These are phyloP conservation scores for Endotricha flammealis DNA, from an alignment of 2,888 invertebrate genomes.

Conservation along the genomic window DNA sequence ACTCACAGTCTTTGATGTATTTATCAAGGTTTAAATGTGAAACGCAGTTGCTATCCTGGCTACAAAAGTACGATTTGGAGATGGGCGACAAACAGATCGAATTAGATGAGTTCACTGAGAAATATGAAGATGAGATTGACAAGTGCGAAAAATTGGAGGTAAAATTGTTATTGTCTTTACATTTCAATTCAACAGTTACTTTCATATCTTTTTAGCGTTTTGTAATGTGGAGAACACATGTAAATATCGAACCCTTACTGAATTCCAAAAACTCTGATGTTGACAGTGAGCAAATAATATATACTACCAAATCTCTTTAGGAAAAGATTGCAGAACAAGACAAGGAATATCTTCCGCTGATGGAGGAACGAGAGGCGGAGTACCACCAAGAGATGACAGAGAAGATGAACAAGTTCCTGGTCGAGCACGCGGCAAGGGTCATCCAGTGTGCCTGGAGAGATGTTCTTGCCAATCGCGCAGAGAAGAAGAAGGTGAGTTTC, in stretches of 20 bases:
- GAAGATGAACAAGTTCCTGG: conserved; percentile 64
- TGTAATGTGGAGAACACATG: too few species aligned
- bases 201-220: too few species aligned
- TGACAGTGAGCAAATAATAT: too few species aligned
- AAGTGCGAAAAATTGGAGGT: conserved; percentile 68
- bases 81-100: conserved; percentile 78
- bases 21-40: conserved; percentile 72
- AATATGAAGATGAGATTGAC: conserved; percentile 66
- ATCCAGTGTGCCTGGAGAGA: conserved; percentile 63
- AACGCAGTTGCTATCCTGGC: conserved; percentile 75
- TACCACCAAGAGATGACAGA: conserved; percentile 73
- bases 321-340: conserved; percentile 73
- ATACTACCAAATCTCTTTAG: too few species aligned
- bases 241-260: too few species aligned
- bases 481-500: conserved; percentile 60
- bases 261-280: too few species aligned
- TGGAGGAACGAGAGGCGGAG: conserved; percentile 77
- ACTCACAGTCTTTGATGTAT: background rate
- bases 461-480: conserved; percentile 53
- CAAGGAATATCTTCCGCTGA: conserved; percentile 69
- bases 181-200: too few species aligned
- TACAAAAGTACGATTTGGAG: conserved; percentile 79
- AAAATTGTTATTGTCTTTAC: conserved; percentile 12
- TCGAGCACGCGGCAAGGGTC: conserved; percentile 62
- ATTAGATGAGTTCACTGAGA: conserved; percentile 67